These are phyloP conservation scores for Helarctos malayanus DNA, from an alignment of 2,797 vertebrate species.

Conservation along the genomic window DNA sequence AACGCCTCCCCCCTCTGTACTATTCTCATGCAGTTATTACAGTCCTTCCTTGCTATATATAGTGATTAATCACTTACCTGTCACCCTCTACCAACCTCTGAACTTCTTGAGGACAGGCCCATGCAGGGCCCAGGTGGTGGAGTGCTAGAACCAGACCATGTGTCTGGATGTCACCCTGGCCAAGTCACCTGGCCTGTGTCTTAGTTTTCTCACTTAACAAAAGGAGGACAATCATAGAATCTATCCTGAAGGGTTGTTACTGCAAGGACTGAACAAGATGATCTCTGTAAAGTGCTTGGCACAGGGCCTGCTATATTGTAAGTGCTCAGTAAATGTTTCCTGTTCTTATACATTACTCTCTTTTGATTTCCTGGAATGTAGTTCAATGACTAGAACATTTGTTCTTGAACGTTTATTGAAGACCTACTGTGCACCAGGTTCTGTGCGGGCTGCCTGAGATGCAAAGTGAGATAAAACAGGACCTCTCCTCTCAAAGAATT, in stretches of 20 bases:
- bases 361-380: not conserved
- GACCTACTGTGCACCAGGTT: not conserved
- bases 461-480: not conserved
- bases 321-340: not conserved
- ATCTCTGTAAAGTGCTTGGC: not conserved
- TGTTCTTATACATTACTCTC: not conserved
- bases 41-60: not conserved
- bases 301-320: not conserved
- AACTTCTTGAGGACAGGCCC: not conserved
- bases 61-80: not conserved
- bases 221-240: not conserved
- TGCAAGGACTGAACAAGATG: not conserved
- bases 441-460: not conserved
- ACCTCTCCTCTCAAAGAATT: not conserved
- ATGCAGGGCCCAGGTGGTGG: not conserved
- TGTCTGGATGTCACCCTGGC: not conserved
- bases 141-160: not conserved
- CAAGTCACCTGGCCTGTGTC: not conserved
- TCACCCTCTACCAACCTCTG: not conserved
- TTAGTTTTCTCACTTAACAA: not conserved
- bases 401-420: slow-evolving; percentile 34
- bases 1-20: not conserved
- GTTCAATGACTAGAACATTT: not conserved
- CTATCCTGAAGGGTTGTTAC: not conserved
- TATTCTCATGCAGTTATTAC: not conserved